These are phyloP conservation scores for Tiaroga cobitis DNA, from an alignment of 2,797 vertebrate species.

Conservation along the genomic window DNA sequence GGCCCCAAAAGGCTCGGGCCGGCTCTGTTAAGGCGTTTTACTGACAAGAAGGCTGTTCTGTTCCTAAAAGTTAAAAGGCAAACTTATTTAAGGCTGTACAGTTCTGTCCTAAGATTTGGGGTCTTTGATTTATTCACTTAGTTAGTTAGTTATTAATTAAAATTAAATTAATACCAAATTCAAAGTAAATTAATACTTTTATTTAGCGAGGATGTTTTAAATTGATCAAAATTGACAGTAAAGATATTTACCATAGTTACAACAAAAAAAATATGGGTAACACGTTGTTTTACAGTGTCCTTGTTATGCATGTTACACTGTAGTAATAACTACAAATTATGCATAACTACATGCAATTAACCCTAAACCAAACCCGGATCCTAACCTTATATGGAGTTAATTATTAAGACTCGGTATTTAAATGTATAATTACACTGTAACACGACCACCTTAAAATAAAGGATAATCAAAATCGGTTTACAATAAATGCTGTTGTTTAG, in stretches of 20 bases:
- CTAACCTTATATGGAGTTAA: too few species aligned
- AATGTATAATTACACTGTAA: too few species aligned
- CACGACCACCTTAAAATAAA: too few species aligned
- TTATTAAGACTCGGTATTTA: too few species aligned
- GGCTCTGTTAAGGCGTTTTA: too few species aligned
- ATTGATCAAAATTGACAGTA: neutral
- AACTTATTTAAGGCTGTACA: neutral
- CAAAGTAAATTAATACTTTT: neutral
- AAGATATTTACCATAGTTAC: neutral
- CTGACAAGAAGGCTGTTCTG: neutral
- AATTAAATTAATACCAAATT: neutral
- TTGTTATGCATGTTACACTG: too few species aligned
- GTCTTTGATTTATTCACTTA: neutral
- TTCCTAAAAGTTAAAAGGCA: neutral
- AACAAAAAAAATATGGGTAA: neutral
- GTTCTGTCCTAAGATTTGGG: neutral
- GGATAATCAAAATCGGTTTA: neutral
- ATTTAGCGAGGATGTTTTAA: neutral
- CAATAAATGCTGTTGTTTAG: neutral
- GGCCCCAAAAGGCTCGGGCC: too few species aligned
- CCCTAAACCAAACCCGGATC: too few species aligned
- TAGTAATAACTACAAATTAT: too few species aligned
- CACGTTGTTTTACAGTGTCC: too few species aligned
- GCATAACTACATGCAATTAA: too few species aligned
- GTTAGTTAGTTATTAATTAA: too few species aligned